These are phyloP conservation scores for Poecile atricapillus DNA, from an alignment of 2,113 vertebrate genomes.

Conservation along the genomic window DNA sequence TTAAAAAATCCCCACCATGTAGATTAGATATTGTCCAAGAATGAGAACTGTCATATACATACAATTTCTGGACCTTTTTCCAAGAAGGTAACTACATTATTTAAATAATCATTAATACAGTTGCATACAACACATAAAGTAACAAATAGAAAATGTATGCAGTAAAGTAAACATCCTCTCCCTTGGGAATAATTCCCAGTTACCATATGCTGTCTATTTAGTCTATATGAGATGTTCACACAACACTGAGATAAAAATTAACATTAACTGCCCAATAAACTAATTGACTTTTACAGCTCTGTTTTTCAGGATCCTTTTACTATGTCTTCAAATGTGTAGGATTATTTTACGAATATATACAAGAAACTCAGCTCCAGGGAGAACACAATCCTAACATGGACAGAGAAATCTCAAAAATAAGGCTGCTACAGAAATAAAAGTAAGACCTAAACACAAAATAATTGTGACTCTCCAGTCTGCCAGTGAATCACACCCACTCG, in stretches of 20 bases:
- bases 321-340: not conserved
- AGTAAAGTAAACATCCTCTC: not conserved
- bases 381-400: not conserved
- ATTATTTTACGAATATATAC: not conserved
- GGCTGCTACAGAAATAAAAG: not conserved
- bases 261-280: not conserved
- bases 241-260: not conserved
- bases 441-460: not conserved
- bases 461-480: not conserved
- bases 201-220: not conserved
- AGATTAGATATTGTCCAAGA: not conserved
- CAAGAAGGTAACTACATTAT: not conserved
- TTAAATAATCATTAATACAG: not conserved
- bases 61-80: not conserved
- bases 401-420: not conserved
- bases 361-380: not conserved
- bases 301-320: not conserved
- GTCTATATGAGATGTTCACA: not conserved
- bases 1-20: fast-evolving
- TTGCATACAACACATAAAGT: not conserved
- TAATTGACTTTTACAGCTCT: not conserved
- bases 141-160: not conserved
- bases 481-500: not conserved
- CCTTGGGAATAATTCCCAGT: not conserved
- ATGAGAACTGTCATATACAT: not conserved